Percentiles rank a stretch among this genome's conserved stretches.
phyloP scores from a whole-genome alignment of 2,797 vertebrate genomes.

The Rhincodon typus region DNA sequence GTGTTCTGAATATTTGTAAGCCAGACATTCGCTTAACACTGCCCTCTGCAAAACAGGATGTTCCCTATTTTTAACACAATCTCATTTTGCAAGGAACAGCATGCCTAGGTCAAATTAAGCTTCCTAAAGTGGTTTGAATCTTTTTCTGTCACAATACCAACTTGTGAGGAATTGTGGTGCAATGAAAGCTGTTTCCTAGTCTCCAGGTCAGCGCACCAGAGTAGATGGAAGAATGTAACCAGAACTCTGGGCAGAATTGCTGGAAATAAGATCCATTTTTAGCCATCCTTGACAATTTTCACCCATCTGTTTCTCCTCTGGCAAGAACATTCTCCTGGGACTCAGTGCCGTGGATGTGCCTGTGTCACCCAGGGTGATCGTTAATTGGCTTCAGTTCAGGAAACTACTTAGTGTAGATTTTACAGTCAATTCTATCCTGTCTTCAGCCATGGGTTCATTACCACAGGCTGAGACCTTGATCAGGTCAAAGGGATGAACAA shows the following conservation, averaged over 20 bases:
- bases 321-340: not conserved
- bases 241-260: not conserved
- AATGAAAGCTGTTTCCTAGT: not conserved
- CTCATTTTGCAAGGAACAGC: not conserved
- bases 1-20: not conserved
- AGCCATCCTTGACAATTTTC: not conserved
- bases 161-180: not conserved
- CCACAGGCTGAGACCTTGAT: not conserved
- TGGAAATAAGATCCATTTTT: not conserved
- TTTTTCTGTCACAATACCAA: not conserved
- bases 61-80: conserved; percentile 2
- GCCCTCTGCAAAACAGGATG: not conserved
- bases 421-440: not conserved
- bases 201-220: not conserved
- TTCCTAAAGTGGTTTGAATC: not conserved
- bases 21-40: not conserved
- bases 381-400: not conserved
- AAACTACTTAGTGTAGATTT: not conserved
- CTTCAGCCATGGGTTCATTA: not conserved
- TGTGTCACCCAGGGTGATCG: not conserved
- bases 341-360: too few relatives aligned
- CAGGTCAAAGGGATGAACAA: not conserved
- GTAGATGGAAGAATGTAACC: not conserved
- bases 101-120: not conserved
- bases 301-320: not conserved